phyloP scores from a whole-genome alignment of 2,113 vertebrate species.

The Mirounga angustirostris region DNA sequence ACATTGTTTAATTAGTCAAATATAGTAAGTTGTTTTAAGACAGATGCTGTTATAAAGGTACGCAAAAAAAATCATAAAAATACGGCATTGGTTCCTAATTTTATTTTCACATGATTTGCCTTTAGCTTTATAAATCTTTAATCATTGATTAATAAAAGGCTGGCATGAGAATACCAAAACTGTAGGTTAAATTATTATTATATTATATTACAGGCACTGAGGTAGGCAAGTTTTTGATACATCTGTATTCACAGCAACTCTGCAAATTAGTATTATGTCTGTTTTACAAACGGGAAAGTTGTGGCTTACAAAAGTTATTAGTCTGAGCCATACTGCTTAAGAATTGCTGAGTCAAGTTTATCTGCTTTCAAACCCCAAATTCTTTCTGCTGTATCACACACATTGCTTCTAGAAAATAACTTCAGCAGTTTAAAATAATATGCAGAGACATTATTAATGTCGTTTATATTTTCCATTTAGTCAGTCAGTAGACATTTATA shows the following conservation, averaged over 20 bases:
- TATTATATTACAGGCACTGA: neutral
- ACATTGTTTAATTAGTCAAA: neutral
- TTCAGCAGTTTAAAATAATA: slow-evolving; percentile 14
- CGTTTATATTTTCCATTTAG: neutral
- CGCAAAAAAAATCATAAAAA: neutral
- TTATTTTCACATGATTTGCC: neutral
- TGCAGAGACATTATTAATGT: neutral
- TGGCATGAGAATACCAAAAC: neutral
- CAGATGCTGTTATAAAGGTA: slow-evolving; percentile 1
- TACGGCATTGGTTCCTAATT: neutral
- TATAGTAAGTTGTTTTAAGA: neutral
- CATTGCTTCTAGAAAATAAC: neutral
- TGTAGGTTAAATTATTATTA: neutral
- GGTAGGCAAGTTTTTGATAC: neutral
- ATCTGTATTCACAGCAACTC: neutral
- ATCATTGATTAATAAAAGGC: neutral
- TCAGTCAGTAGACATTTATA: neutral
- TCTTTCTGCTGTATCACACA: neutral
- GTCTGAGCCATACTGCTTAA: slow-evolving; percentile 33
- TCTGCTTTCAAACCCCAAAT: neutral
- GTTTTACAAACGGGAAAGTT: slow-evolving; percentile 50
- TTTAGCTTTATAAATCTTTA: slow-evolving; percentile 29
- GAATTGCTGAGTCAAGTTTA: neutral
- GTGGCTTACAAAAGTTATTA: neutral
- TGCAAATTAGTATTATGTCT: neutral